phyloP scores from a whole-genome alignment of 2,113 vertebrate species.

The Laticauda laticaudata region DNA sequence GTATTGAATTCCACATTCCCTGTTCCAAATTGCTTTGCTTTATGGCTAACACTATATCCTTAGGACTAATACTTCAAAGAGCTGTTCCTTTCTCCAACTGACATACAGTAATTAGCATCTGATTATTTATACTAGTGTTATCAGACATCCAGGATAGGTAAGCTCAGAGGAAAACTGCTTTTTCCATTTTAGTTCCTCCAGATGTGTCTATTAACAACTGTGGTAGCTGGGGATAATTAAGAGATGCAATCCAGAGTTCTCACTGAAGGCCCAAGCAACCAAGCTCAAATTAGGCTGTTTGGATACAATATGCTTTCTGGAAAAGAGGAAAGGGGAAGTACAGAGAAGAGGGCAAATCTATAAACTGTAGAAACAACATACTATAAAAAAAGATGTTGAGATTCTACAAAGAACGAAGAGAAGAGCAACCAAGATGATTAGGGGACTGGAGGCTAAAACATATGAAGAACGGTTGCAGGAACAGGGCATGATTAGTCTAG shows the following conservation, averaged over 20 bases:
- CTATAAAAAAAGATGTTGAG: too few species aligned
- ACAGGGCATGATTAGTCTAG: too few species aligned
- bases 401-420: too few species aligned
- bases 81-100: not conserved
- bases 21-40: not conserved
- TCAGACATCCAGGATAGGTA: not conserved
- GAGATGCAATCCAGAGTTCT: not conserved
- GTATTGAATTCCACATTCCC: accelerated
- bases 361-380: too few species aligned
- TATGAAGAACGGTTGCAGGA: too few species aligned
- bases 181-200: not conserved
- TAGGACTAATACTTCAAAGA: not conserved
- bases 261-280: not conserved
- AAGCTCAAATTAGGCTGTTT: not conserved
- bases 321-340: not conserved
- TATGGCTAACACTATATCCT: not conserved
- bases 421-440: too few species aligned
- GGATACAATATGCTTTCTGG: not conserved
- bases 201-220: not conserved
- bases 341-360: not conserved
- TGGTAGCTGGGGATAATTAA: not conserved
- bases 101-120: not conserved
- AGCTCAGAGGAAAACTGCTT: not conserved
- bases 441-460: too few species aligned
- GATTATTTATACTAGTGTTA: not conserved